A percentile compares a stretch with the other conserved stretches of the same genome.
Conservation (phyloP, 2,888 invertebrate species). For the Zelleria hepariella region DNA sequence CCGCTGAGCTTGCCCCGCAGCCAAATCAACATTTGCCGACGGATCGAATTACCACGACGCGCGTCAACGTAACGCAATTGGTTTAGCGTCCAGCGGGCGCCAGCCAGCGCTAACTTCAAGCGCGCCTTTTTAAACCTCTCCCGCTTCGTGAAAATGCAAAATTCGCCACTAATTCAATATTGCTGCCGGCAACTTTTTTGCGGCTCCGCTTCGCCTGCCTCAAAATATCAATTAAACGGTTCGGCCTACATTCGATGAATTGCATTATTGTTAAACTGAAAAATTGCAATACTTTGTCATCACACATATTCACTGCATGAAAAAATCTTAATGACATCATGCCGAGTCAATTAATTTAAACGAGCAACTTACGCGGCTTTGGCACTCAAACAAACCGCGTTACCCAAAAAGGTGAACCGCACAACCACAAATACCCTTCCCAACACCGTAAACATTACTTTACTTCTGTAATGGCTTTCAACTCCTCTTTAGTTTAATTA, state of each 20-base stretch:
- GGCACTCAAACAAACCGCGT: background rate
- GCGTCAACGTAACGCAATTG: slow-evolving; percentile 63
- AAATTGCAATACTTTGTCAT: too few species aligned
- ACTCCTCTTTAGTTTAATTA: background rate
- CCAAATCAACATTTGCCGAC: slow-evolving; percentile 66
- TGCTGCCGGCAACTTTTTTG: slow-evolving; percentile 17
- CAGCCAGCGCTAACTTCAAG: slow-evolving; percentile 15
- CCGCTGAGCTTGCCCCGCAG: slow-evolving; percentile 40
- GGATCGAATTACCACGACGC: slow-evolving; percentile 62
- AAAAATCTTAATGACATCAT: background rate
- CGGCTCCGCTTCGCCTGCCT: background rate
- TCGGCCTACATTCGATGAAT: too few species aligned
- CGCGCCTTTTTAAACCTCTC: slow-evolving; percentile 48
- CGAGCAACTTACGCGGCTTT: background rate
- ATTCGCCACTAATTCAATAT: slow-evolving; percentile 58
- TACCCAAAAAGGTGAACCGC: background rate
- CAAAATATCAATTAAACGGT: background rate
- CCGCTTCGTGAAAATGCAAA: slow-evolving; percentile 39
- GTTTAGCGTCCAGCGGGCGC: slow-evolving; percentile 49
- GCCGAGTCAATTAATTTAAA: background rate
- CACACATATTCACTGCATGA: background rate
- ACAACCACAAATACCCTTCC: background rate
- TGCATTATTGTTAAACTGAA: too few species aligned
- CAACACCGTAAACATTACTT: background rate
- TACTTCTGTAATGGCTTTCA: background rate